A percentile compares a stretch with the other conserved stretches of the same genome.
These are phyloP conservation scores for Eupithecia pulchellata DNA, from an alignment of 2,888 invertebrate genomes.

Conservation along the genomic window DNA sequence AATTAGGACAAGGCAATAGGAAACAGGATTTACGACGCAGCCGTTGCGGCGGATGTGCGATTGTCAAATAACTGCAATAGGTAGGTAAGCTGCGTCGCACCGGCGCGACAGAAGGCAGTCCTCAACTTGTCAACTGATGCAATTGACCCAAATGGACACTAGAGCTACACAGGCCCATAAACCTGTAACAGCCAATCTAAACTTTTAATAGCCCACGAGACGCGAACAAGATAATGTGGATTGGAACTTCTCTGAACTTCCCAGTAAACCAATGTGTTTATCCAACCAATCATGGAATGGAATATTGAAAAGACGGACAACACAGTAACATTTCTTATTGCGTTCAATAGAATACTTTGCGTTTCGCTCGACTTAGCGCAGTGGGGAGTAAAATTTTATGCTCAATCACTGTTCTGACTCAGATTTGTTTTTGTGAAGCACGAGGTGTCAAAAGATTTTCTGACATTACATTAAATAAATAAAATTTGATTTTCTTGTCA, in stretches of 20 bases:
- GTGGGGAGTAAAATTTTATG: conserved; percentile 29
- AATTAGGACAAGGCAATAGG: conserved; percentile 21
- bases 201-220: conserved; percentile 52
- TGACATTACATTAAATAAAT: conserved; percentile 34
- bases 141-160: conserved; percentile 68
- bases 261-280: conserved; percentile 18
- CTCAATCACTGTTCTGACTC: conserved; percentile 30
- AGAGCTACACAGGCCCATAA: conserved; percentile 58
- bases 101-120: conserved; percentile 55
- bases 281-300: background rate
- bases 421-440: conserved; percentile 28
- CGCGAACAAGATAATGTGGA: conserved; percentile 31
- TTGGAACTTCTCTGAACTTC: conserved; percentile 36
- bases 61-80: conserved; percentile 34
- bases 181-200: conserved; percentile 57
- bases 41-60: conserved; percentile 26
- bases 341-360: conserved; percentile 11
- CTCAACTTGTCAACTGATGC: conserved; percentile 61
- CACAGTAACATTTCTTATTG: conserved; percentile 1
- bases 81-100: conserved; percentile 17
- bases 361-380: conserved; percentile 36
- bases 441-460: conserved; percentile 32
- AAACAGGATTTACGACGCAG: conserved; percentile 27
- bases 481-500: conserved; percentile 14
- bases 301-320: conserved; percentile 13